Evolutionary conservation across 2,113 vertebrate genomes (phyloP).

Genomic region (Cygnus atratus): DNA sequence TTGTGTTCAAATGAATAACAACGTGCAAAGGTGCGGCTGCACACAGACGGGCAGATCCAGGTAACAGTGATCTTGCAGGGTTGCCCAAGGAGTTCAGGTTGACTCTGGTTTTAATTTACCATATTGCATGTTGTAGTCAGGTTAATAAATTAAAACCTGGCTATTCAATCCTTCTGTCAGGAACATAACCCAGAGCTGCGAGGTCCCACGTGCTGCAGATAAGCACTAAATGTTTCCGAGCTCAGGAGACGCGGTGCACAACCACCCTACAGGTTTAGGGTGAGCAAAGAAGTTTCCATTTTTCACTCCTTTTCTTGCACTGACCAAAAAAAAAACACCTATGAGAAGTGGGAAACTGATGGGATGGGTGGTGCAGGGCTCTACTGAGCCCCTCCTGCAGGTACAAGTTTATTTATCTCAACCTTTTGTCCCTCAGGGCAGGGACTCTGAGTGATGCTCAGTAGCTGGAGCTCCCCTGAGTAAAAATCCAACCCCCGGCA

Average conservation of each 20-base stretch:
- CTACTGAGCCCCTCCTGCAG: not conserved
- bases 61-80: not conserved
- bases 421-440: not conserved
- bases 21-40: not conserved
- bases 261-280: fast-evolving
- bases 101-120: constrained; percentile 21
- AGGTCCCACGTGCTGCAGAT: not conserved
- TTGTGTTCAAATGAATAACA: not conserved
- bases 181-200: not conserved
- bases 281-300: not conserved
- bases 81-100: not conserved
- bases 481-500: not conserved
- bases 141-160: constrained; percentile 6
- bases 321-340: not conserved
- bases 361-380: not conserved
- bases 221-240: fast-evolving
- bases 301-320: not conserved
- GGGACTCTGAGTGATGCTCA: not conserved
- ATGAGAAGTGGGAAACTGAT: not conserved
- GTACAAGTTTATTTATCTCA: not conserved
- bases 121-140: not conserved
- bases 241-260: fast-evolving
- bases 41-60: not conserved
- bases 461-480: not conserved
- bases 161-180: not conserved